Percentiles rank a stretch among this genome's conserved stretches.
These are phyloP conservation scores for Pocota personata DNA, from an alignment of 2,888 invertebrate species.

Conservation along the genomic window DNA sequence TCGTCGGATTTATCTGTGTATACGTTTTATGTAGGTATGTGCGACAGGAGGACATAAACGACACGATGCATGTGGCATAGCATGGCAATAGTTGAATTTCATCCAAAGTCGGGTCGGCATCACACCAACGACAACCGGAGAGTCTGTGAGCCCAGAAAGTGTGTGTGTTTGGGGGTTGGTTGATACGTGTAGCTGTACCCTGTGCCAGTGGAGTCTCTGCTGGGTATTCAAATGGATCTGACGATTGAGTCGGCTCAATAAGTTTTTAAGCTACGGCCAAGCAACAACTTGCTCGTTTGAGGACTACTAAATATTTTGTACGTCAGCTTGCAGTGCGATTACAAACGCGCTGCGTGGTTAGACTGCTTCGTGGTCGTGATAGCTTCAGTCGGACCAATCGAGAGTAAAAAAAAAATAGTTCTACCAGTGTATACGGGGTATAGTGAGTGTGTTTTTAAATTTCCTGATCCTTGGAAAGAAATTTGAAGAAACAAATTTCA, in stretches of 20 bases:
- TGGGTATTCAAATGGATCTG: constrained; percentile 72
- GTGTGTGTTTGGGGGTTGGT: constrained; percentile 59
- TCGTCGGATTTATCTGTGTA: constrained; percentile 48
- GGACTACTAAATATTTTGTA: constrained; percentile 41
- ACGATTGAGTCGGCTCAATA: constrained; percentile 71
- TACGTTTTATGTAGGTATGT: constrained; percentile 31
- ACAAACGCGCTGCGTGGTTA: constrained; percentile 42
- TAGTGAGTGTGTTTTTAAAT: constrained; percentile 32
- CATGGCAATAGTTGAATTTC: constrained; percentile 63
- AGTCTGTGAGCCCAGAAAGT: constrained; percentile 41
- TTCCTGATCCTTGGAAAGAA: constrained; percentile 48
- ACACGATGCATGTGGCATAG: constrained; percentile 55
- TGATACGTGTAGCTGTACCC: constrained; percentile 40
- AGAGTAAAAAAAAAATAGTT: constrained; percentile 5
- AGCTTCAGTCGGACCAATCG: constrained; percentile 28
- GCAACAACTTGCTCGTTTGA: constrained; percentile 67
- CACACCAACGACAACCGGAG: constrained; percentile 15
- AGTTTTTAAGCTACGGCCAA: constrained; percentile 64
- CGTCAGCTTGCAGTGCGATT: constrained; percentile 39
- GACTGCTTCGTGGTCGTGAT: constrained; percentile 56
- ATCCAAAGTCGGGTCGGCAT: constrained; percentile 40
- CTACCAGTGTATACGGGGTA: constrained; percentile 15
- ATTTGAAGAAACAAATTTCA: constrained; percentile 6
- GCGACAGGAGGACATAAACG: constrained; percentile 53
- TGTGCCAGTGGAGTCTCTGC: constrained; percentile 66